phyloP scores from a whole-genome alignment of 1,140 invertebrate genomes.

The Euwallacea fornicatus region DNA sequence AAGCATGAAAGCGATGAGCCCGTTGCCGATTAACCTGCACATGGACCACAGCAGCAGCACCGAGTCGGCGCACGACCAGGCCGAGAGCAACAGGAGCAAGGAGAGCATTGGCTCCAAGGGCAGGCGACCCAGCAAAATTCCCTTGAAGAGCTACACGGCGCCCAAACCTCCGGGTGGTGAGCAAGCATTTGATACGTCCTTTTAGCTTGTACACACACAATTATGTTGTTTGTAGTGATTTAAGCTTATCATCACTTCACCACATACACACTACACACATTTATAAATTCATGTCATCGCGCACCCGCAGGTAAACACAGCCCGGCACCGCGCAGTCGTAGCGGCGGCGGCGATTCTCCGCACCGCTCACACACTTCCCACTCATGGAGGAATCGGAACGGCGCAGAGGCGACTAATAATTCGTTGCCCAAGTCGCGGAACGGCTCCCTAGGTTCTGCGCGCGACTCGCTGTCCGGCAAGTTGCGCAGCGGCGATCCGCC shows the following conservation, averaged over 20 bases:
- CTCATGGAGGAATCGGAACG: slow-evolving; percentile 54
- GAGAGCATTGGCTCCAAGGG: slow-evolving; percentile 41
- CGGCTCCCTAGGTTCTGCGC: slow-evolving; percentile 56
- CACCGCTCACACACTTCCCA: slow-evolving; percentile 57
- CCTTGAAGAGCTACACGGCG: slow-evolving; percentile 59
- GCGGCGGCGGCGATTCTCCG: slow-evolving; percentile 56
- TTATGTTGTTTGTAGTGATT: not conserved
- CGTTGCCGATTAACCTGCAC: slow-evolving; percentile 59
- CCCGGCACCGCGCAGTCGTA: slow-evolving; percentile 55
- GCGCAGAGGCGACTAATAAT: slow-evolving; percentile 48
- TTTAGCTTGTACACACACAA: slow-evolving; percentile 3
- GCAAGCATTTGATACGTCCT: not conserved
- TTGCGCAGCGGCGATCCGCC: slow-evolving; percentile 58
- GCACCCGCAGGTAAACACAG: slow-evolving; percentile 51
- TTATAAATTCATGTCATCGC: slow-evolving; percentile 19
- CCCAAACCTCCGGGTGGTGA: slow-evolving; percentile 60
- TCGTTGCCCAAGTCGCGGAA: slow-evolving; percentile 52
- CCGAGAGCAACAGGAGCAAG: slow-evolving; percentile 45
- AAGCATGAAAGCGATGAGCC: slow-evolving; percentile 59
- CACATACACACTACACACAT: slow-evolving; percentile 15
- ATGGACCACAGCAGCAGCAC: slow-evolving; percentile 63
- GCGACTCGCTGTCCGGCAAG: slow-evolving; percentile 63
- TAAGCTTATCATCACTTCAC: not conserved
- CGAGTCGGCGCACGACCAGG: slow-evolving; percentile 65
- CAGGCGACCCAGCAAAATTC: slow-evolving; percentile 70